Percentiles rank a stretch among this genome's conserved stretches.
Conservation (phyloP, 23 tunicate species). For the Oikopleura dioica region DNA sequence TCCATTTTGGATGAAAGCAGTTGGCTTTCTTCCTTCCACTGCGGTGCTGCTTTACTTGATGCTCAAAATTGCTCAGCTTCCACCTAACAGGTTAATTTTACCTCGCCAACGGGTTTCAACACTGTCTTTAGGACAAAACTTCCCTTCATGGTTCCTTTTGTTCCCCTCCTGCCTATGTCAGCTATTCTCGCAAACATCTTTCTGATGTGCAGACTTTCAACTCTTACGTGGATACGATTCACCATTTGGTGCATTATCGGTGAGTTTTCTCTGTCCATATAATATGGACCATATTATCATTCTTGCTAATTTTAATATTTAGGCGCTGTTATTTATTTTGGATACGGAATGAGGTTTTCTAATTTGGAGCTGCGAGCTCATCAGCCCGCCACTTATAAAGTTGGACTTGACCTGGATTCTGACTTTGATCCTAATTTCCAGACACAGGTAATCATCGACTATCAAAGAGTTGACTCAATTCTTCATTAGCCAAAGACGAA, state of each 20-base stretch:
- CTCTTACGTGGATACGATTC: constrained; percentile 53
- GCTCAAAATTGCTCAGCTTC: neutral
- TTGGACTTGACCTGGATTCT: neutral
- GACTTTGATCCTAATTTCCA: neutral
- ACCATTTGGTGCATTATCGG: constrained; percentile 60
- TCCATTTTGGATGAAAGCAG: neutral
- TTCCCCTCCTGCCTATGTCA: constrained; percentile 37
- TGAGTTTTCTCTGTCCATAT: constrained; percentile 19
- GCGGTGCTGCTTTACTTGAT: neutral
- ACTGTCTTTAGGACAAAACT: neutral
- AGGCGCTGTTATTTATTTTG: neutral
- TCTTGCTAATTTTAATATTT: no score
- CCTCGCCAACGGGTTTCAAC: no score
- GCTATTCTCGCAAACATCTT: constrained; percentile 38
- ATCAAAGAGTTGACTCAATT: no score
- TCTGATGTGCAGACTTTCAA: constrained; percentile 53
- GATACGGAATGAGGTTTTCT: neutral
- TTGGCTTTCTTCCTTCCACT: neutral
- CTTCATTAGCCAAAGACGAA: neutral
- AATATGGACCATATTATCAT: no score
- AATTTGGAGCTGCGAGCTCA: neutral
- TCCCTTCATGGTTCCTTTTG: constrained; percentile 28
- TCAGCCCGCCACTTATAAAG: neutral
- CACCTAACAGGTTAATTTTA: neutral
- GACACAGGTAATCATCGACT: neutral